These are phyloP conservation scores for Thumatha senex DNA, from an alignment of 2,888 invertebrate species.

Conservation along the genomic window DNA sequence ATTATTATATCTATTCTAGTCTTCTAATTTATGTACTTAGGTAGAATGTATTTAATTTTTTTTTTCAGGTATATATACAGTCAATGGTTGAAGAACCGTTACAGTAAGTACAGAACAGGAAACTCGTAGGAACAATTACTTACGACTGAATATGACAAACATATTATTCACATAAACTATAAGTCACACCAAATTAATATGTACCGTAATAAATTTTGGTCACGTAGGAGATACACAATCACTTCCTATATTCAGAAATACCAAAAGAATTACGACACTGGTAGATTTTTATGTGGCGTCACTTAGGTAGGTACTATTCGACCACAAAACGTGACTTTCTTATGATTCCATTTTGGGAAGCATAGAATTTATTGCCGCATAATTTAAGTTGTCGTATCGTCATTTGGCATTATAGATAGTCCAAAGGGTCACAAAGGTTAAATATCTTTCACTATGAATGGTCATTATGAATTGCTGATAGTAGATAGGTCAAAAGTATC, in stretches of 20 bases:
- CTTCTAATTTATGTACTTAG: too few species aligned
- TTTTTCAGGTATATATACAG: constrained; percentile 42
- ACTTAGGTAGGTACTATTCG: not conserved
- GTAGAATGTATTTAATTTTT: constrained; percentile 13
- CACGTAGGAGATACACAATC: constrained; percentile 17
- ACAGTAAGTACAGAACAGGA: constrained; percentile 2
- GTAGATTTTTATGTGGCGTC: constrained; percentile 4
- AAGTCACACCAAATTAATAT: not conserved
- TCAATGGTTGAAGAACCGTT: not conserved
- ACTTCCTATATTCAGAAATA: constrained; percentile 30
- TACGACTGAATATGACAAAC: constrained; percentile 2
- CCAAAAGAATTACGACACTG: constrained; percentile 32
- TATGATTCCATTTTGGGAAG: not conserved
- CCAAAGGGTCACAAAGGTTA: too few species aligned
- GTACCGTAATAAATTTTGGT: not conserved
- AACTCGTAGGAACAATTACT: not conserved
- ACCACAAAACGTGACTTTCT: not conserved
- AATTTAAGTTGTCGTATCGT: not conserved
- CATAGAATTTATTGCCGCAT: not conserved
- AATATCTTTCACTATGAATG: too few species aligned
- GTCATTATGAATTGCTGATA: too few species aligned
- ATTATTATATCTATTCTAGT: too few species aligned
- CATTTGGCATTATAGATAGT: not conserved
- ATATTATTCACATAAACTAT: not conserved
- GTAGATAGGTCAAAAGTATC: too few species aligned